These are phyloP conservation scores for Tangara arthus DNA, from an alignment of 2,797 vertebrate species.

Conservation along the genomic window DNA sequence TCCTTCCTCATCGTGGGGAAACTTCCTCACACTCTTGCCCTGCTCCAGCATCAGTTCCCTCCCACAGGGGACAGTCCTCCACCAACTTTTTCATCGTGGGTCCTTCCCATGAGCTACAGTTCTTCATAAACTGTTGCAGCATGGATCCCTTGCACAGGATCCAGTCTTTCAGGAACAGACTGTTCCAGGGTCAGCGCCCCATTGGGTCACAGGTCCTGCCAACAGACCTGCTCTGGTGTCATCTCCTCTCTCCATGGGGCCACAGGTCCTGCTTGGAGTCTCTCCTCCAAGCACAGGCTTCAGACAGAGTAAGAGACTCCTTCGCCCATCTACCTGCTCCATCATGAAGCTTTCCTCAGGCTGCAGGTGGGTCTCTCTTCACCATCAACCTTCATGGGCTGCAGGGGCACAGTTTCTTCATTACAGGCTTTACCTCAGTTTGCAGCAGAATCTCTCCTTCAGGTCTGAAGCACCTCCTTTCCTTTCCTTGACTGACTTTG, in stretches of 20 bases:
- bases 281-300: not conserved
- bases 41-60: not conserved
- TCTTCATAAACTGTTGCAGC: not conserved
- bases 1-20: not conserved
- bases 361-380: not conserved
- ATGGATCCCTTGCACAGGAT: not conserved
- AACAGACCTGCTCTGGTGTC: not conserved
- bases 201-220: not conserved
- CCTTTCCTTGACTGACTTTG: not conserved
- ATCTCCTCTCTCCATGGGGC: not conserved
- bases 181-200: not conserved
- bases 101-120: not conserved
- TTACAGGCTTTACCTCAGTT: rapidly evolving
- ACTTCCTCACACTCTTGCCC: not conserved
- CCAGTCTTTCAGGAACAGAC: not conserved
- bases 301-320: not conserved
- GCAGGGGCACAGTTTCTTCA: not conserved
- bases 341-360: not conserved
- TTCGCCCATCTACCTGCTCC: not conserved
- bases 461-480: not conserved
- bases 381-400: rapidly evolving
- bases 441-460: not conserved
- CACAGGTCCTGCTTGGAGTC: not conserved
- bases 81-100: not conserved
- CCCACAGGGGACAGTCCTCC: not conserved